phyloP scores from a whole-genome alignment of 2,797 vertebrate genomes.

The Aldrovandia affinis region DNA sequence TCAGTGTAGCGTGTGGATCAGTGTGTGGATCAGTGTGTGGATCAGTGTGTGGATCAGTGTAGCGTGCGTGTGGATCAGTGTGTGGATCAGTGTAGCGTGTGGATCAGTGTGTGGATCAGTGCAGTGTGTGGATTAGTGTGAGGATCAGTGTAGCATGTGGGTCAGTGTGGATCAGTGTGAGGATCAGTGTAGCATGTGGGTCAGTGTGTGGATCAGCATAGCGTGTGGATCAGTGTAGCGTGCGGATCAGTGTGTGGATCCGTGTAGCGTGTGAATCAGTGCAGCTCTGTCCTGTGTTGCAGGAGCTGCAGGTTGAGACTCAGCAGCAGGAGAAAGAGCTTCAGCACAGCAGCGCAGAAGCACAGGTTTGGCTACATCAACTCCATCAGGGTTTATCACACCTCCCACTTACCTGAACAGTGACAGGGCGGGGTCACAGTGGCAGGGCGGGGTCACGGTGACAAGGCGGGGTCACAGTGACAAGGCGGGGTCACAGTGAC shows the following conservation, averaged over 20 bases:
- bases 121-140: too few species aligned
- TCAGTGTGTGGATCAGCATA: background rate
- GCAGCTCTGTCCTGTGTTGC: constrained; percentile 37
- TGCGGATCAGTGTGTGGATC: too few species aligned
- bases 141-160: too few species aligned
- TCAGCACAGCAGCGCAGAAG: constrained; percentile 53
- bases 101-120: background rate
- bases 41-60: too few species aligned
- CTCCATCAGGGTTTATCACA: background rate
- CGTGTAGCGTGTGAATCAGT: background rate
- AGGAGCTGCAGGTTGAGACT: constrained; percentile 73
- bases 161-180: background rate
- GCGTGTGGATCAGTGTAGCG: too few species aligned
- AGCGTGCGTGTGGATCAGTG: background rate
- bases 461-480: background rate
- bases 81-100: background rate
- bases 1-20: too few species aligned
- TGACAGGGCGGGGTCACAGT: background rate
- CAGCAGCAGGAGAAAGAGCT: constrained; percentile 60
- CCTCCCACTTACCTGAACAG: background rate
- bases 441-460: background rate
- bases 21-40: too few species aligned
- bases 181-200: background rate
- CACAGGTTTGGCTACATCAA: constrained; percentile 58
- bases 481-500: background rate